These are phyloP conservation scores for Eristalis intricaria DNA, from an alignment of 2,888 invertebrate species.

Conservation along the genomic window DNA sequence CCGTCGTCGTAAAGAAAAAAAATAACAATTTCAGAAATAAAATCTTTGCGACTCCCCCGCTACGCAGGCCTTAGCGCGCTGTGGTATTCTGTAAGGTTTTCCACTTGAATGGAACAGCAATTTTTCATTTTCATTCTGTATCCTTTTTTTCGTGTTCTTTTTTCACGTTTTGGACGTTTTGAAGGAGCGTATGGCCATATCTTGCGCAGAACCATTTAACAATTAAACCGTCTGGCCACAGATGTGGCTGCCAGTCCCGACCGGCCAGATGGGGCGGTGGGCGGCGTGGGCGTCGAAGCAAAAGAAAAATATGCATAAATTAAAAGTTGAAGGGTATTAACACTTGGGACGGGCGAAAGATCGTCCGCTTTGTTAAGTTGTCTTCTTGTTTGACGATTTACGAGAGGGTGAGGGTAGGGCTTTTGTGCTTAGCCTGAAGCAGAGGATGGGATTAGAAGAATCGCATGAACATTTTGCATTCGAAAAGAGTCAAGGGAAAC, in stretches of 20 bases:
- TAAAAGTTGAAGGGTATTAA: conserved; percentile 20
- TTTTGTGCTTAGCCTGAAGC: not conserved
- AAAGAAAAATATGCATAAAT: conserved; percentile 18
- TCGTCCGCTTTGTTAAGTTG: not conserved
- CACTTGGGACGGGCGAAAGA: conserved; percentile 9
- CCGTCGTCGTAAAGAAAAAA: not conserved
- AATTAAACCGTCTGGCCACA: conserved; percentile 28
- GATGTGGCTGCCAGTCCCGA: not conserved
- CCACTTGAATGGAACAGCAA: conserved; percentile 8
- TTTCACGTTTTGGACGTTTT: not conserved
- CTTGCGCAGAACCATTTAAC: conserved; percentile 9
- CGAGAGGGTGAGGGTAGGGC: not conserved
- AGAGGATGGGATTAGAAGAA: not conserved
- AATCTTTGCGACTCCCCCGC: not conserved
- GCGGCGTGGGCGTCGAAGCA: not conserved
- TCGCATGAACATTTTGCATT: not conserved
- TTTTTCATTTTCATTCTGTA: conserved; percentile 15
- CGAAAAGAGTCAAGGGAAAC: not conserved
- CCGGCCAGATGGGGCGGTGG: not conserved
- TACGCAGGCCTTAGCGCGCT: not conserved
- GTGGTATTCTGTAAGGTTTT: conserved; percentile 5
- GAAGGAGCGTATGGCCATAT: conserved; percentile 16
- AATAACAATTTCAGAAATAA: not conserved
- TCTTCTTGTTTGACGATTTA: conserved; percentile 3
- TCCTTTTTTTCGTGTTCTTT: conserved; percentile 2